Conservation (phyloP, 2,113 vertebrate genomes). For the zebrafish (Danio rerio) region GRCz12tu NC_133180.1:69231501-69232000, state of each 20-base stretch:
- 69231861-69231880: constrained; percentile 81
- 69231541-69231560: not conserved
- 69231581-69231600: constrained; percentile 92
- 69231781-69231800: not conserved
- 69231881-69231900: constrained; percentile 85
- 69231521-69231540: not conserved
- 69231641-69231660: constrained; percentile 92
- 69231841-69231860: constrained; percentile 89
- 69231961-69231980: constrained; percentile 89
- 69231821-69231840: constrained; percentile 86
- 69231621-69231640: constrained; percentile 88
- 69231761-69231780: not conserved
- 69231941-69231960: constrained; percentile 83
- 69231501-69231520: not conserved
- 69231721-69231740: not conserved
- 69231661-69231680: constrained; percentile 72
- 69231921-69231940: constrained; percentile 80
- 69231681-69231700: constrained; percentile 80
- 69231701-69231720: constrained; percentile 90
- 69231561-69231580: constrained; percentile 69
- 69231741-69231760: not conserved
- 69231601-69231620: constrained; percentile 70
- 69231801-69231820: constrained; percentile 81
- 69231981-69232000: constrained; percentile 93
- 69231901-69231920: constrained; percentile 83